Conservation (phyloP, 2,888 invertebrate genomes). For the Drosophila rubida region DNA sequence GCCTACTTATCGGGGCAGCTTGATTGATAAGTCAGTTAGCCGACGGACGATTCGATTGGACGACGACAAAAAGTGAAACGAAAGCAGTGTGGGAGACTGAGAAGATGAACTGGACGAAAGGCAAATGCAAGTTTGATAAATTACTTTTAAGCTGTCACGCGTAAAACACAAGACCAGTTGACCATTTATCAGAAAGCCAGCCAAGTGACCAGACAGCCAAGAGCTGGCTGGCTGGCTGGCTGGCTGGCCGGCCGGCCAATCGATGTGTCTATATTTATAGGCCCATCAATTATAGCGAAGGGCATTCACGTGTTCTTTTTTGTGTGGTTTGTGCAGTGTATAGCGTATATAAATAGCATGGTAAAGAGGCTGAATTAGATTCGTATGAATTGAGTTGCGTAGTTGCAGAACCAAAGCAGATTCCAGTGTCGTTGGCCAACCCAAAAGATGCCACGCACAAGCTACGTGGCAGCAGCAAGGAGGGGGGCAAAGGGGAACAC, state of each 20-base stretch:
- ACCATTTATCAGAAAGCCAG: slow-evolving; percentile 67
- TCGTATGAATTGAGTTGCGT: slow-evolving; percentile 47
- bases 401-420: slow-evolving; percentile 20
- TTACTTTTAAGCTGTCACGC: slow-evolving; percentile 73
- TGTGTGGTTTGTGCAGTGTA: slow-evolving; percentile 4
- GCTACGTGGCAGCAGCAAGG: not conserved
- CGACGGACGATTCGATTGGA: slow-evolving; percentile 29
- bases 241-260: slow-evolving; percentile 23
- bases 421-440: slow-evolving; percentile 29
- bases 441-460: slow-evolving; percentile 34
- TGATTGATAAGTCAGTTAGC: slow-evolving; percentile 70
- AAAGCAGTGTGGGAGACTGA: not conserved
- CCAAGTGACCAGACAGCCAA: slow-evolving; percentile 29
- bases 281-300: slow-evolving; percentile 53
- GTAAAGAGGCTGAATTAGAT: slow-evolving; percentile 29
- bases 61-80: slow-evolving; percentile 14
- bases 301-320: slow-evolving; percentile 1
- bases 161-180: slow-evolving; percentile 26
- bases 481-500: not conserved
- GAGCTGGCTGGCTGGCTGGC: too few species aligned
- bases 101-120: slow-evolving; percentile 8
- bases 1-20: slow-evolving; percentile 36
- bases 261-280: slow-evolving; percentile 51
- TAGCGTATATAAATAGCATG: slow-evolving; percentile 32
- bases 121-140: slow-evolving; percentile 62